Evolutionary conservation across 2,797 vertebrate species (phyloP).

Genomic region (Gastrophryne carolinensis): DNA sequence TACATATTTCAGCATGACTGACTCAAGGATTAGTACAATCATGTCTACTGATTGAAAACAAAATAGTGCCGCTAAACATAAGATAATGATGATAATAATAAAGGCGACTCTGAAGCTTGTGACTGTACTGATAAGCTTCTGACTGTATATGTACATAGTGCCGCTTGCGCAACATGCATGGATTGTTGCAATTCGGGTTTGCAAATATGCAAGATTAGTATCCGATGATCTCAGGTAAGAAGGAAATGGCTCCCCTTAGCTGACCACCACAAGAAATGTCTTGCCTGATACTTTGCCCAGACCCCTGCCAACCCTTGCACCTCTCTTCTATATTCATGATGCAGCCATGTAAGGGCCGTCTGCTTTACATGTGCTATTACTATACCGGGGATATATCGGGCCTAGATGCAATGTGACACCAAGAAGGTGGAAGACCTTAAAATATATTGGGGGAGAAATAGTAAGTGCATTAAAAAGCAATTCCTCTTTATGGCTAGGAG

Average conservation of each 20-base stretch:
- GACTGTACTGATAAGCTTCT: too few relatives aligned
- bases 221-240: neutral
- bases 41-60: too few relatives aligned
- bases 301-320: conserved; percentile 1
- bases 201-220: neutral
- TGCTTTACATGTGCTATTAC: conserved; percentile 7
- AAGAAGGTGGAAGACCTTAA: conserved; percentile 18
- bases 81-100: too few relatives aligned
- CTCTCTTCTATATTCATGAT: neutral
- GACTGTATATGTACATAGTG: too few relatives aligned
- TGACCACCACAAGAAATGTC: neutral
- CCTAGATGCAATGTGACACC: conserved; percentile 15
- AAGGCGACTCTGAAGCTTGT: too few relatives aligned
- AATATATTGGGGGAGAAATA: conserved; percentile 10
- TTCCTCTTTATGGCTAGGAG: neutral
- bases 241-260: neutral
- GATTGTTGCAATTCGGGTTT: too few relatives aligned
- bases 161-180: too few relatives aligned
- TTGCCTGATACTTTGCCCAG: neutral
- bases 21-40: too few relatives aligned
- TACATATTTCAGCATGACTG: too few relatives aligned
- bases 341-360: conserved; percentile 17
- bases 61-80: too few relatives aligned
- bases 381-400: conserved; percentile 19
- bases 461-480: neutral